Conservation (phyloP, 2,888 invertebrate genomes). For the Myopa tessellatipennis region DNA sequence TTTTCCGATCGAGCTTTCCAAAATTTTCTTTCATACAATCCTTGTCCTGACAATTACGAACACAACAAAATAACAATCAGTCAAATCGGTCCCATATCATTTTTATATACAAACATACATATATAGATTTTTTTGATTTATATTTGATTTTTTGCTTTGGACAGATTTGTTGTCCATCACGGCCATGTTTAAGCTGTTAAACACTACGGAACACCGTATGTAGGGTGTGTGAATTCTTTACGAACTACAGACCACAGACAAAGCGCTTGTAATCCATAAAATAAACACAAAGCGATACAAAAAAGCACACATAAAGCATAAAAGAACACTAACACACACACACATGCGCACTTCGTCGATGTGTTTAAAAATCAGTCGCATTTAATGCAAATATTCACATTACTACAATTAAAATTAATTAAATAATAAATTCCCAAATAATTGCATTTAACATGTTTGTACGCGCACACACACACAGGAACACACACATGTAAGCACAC, state of each 20-base stretch:
- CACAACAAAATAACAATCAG: too few species aligned
- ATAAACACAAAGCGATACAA: neutral
- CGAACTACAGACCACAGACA: neutral
- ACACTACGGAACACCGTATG: neutral
- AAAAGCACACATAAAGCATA: neutral
- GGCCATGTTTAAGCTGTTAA: neutral
- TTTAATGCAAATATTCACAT: conserved; percentile 53
- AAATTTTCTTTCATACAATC: too few species aligned
- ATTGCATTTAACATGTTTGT: conserved; percentile 59
- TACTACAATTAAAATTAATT: conserved; percentile 64
- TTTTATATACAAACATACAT: too few species aligned
- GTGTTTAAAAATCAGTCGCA: neutral
- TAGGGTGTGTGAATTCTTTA: neutral
- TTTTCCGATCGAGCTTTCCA: too few species aligned
- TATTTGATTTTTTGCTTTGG: too few species aligned
- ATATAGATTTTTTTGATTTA: too few species aligned
- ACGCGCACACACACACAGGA: conserved; percentile 53
- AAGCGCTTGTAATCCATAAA: neutral
- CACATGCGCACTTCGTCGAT: neutral
- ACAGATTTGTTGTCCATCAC: neutral
- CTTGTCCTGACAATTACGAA: too few species aligned
- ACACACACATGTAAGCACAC: conserved; percentile 42
- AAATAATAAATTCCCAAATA: conserved; percentile 64
- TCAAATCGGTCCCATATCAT: too few species aligned
- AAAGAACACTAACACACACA: neutral